Base-by-base conservation (phyloP, 2,797 vertebrate species). In the Nyctalus aviator region DNA sequence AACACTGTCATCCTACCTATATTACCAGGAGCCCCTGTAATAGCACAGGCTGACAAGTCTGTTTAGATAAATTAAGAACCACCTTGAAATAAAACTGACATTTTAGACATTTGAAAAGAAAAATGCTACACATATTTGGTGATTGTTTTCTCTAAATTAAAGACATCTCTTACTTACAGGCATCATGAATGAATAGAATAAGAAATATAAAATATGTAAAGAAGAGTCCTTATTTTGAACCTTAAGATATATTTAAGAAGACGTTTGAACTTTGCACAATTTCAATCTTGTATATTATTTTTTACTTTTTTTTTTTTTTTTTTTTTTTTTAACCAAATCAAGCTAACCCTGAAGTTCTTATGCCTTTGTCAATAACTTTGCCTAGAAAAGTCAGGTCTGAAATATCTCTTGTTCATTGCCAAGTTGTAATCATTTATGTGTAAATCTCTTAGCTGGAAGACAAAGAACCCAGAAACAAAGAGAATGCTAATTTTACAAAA, bases 81-180 rank as follows among this genome's bases (percentile, higher is more conserved):
- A 59, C 18, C 77, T 64, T 69, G 72, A 96, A 96, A 88, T 75
- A 85, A 93, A 96, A 85, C 25, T 11, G 91, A 41, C 5, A 88
- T 82, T 75, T 68, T 69, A 93, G 93, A 93, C 6, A 59, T 17
- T 85, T 30, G 69, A 93, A 95, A 91, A 89, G 85, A 93, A 94
- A 94, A 84, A 50, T 68, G 7, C 35, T 83, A 20, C 57, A 90
- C 88, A 41, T 93, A 89, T 87, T 66, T 86, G 62, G 50, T 91
- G 62, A 88, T 69, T 44, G 8, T 62, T 93, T 95, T 82, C 66
- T 90, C 50, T 57, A 84, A 92, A 90, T 69, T 93, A 88, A 69
- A 84, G 48, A 44, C 1, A 11, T 77, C 53, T 41, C 32, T 82
- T 79, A 32, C 25, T 82, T 79, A 32, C 7, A 71, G 30, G 3